Evolutionary conservation across 2,113 vertebrate species (phyloP), one percentile per base, ranked within the genome.

Genomic region (Calyptommatus sinebrachiatus): DNA sequence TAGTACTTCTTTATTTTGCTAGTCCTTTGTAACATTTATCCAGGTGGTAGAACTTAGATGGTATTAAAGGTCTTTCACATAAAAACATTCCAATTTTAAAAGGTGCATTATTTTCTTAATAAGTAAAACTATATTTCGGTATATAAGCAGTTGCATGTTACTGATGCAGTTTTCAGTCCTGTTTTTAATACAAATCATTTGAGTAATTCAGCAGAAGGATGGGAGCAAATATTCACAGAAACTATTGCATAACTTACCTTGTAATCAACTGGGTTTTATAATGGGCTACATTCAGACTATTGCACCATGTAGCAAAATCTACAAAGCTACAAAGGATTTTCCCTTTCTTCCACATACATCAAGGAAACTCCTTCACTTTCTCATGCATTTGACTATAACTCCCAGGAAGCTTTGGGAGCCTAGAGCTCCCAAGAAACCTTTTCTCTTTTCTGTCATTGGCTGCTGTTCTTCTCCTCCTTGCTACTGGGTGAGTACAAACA

Each of bases 51-150:
- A 78, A 85, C 76, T 69, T 67, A 46, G 31, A 50, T 81, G 24
- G 41, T 84, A 65, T 66, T 14, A 60, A 4, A 57, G 0, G 0
- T 4, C 21, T 6, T 85, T 80, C 26, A 81, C 45, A 71, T 84
- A 84, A 81, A 71, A 71, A 16, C 11, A 63, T 81, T 22, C 46
- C 8, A 69, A 26, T 11, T n/a, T 61, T 81, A 76, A 14, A n/a
- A 77, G 80, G 22, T 80, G 28, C 6, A 8, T 76, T 84, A 14
- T 83, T 86, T 66, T 74, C 46, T 66, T 81, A 65, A 66, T n/a
- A 79, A 7, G 50, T 35, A 53, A 77, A 87, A 76, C 62, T 65
- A 21, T 3, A 22, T 83, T 78, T n/a, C 35, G 41, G 66, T 82
- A 78, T 84, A 72, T 18, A 65, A n/a, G 26, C 26, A 65, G 48